phyloP scores from a whole-genome alignment of 2,888 invertebrate genomes.

The Brenthis daphne region DNA sequence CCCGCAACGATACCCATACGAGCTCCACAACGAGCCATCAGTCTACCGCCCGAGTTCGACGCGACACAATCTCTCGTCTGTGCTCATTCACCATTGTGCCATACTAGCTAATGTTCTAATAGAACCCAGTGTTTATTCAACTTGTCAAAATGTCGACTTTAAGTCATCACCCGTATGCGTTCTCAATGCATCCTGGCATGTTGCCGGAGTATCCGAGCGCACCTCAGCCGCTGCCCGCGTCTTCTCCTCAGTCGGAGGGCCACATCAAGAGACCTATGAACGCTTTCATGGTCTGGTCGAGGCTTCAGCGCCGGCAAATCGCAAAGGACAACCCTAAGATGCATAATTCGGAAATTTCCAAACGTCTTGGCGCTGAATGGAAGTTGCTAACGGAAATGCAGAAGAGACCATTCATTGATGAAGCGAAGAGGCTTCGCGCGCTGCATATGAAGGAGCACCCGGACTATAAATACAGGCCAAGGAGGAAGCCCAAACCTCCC shows the following conservation, averaged over 20 bases:
- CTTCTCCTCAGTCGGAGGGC: slow-evolving; percentile 82
- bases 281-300: slow-evolving; percentile 98
- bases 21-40: slow-evolving; percentile 59
- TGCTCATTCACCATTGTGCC: slow-evolving; percentile 73
- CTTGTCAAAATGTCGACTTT: slow-evolving; percentile 70
- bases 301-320: slow-evolving; percentile 94
- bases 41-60: slow-evolving; percentile 75
- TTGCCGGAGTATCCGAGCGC: slow-evolving; percentile 71
- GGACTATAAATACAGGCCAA: slow-evolving; percentile 94
- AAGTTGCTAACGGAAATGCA: slow-evolving; percentile 92
- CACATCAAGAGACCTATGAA: slow-evolving; percentile 99
- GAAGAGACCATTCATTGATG: slow-evolving; percentile 96
- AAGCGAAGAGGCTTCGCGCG: slow-evolving; percentile 93
- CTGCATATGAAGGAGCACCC: slow-evolving; percentile 96
- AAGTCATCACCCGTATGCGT: slow-evolving; percentile 80
- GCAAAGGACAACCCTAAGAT: slow-evolving; percentile 97
- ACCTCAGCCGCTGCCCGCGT: slow-evolving; percentile 72
- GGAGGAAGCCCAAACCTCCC: slow-evolving; percentile 91
- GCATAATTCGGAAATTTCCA: slow-evolving; percentile 95
- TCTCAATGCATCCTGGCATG: slow-evolving; percentile 78
- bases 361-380: slow-evolving; percentile 96
- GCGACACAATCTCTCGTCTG: slow-evolving; percentile 70
- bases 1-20: slow-evolving; percentile 63
- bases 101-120: slow-evolving; percentile 69
- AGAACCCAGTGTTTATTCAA: slow-evolving; percentile 50